Evolutionary conservation across 2,113 vertebrate genomes (phyloP).

Genomic region (Xenopus tropicalis): DNA sequence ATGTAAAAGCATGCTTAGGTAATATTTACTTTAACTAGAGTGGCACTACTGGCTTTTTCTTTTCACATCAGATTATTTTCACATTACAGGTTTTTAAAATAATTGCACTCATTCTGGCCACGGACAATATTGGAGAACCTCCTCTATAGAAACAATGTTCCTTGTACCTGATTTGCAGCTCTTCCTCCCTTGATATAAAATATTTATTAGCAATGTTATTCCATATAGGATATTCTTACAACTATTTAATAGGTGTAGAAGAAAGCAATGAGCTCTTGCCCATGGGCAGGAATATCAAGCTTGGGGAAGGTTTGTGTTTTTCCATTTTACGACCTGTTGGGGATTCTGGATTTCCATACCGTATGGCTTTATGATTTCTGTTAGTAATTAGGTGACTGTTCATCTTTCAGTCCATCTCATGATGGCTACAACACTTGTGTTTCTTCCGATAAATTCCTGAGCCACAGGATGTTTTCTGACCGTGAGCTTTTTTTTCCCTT

Average conservation of each 20-base stretch:
- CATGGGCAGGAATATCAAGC: not conserved
- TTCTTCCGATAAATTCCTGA: constrained; percentile 22
- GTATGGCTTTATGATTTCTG: not conserved
- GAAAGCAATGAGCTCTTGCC: not conserved
- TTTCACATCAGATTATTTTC: too few species aligned
- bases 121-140: too few species aligned
- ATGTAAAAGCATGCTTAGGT: too few species aligned
- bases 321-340: not conserved
- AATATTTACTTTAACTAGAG: too few species aligned
- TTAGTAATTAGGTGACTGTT: not conserved
- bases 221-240: not conserved
- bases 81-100: too few species aligned
- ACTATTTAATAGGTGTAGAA: not conserved
- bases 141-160: too few species aligned
- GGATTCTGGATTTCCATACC: not conserved
- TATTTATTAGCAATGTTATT: too few species aligned
- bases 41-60: too few species aligned
- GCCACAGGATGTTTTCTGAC: not conserved
- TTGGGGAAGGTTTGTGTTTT: not conserved
- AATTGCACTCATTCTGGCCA: too few species aligned
- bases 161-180: too few species aligned
- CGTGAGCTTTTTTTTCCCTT: not conserved
- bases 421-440: constrained; percentile 14
- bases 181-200: too few species aligned
- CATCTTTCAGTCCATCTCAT: constrained; percentile 9